A percentile compares a stretch with the other conserved stretches of the same genome.
Evolutionary conservation across 2,888 invertebrate species (phyloP).

Genomic region (Taphrorychus bicolor): DNA sequence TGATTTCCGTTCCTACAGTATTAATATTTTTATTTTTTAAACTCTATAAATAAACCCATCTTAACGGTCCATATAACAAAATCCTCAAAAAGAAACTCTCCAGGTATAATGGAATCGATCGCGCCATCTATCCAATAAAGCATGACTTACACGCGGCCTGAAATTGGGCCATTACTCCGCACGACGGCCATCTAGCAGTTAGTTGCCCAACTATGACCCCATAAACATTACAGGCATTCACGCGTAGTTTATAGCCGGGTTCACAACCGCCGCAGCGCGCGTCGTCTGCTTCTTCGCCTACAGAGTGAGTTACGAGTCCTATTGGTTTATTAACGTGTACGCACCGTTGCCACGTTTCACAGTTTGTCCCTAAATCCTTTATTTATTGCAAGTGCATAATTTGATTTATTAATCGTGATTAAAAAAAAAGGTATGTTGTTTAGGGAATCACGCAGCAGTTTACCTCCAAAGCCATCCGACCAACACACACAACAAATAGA

Average conservation of each 20-base stretch:
- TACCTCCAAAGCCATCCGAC: not conserved
- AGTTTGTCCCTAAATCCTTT: not conserved
- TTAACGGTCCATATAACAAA: not conserved
- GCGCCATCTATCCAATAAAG: constrained; percentile 41
- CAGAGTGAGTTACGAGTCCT: constrained; percentile 36
- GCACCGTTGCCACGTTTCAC: not conserved
- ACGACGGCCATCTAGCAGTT: constrained; percentile 56
- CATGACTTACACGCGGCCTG: constrained; percentile 22
- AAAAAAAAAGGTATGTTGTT: not conserved
- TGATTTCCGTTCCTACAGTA: too few species aligned
- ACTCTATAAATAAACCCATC: not conserved
- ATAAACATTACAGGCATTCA: constrained; percentile 45
- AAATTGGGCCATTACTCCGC: constrained; percentile 15
- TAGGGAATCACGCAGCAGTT: too few species aligned
- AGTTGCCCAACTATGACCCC: constrained; percentile 54
- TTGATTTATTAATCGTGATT: too few species aligned
- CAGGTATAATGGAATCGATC: not conserved
- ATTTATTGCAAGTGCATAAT: not conserved
- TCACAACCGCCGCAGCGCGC: constrained; percentile 45
- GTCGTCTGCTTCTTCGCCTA: constrained; percentile 32
- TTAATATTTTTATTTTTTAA: not conserved
- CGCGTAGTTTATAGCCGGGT: constrained; percentile 44
- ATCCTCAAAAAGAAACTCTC: constrained; percentile 9
- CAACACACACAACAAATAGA: not conserved
- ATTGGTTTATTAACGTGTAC: not conserved